Evolutionary conservation across 1,140 invertebrate species (phyloP), one percentile per base, ranked within the genome.

Genomic region (Portunus trituberculatus): DNA sequence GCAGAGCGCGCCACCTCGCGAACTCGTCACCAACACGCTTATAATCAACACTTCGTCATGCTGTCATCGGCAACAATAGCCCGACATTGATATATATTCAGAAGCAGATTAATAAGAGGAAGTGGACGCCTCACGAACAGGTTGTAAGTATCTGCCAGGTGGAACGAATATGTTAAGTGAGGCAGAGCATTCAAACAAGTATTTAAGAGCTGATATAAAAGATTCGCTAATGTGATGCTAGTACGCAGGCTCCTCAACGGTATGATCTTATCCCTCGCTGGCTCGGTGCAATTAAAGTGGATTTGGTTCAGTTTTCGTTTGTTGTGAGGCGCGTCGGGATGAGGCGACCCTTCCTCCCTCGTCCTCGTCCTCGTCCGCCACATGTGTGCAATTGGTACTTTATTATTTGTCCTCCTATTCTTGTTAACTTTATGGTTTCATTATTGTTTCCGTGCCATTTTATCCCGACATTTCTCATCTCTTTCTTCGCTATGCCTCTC

Each of bases 21-120:
- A 59, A 10, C 12, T 59, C 52, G 20, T 59, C 52, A n/a, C 25
- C 20, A 25, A n/a, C 20, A 76, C 67, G 67, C 20, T 76, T 76
- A 25, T 76, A 76, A 76, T 76, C 67, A 76, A n/a, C 67, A 76
- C 25, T 76, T 76, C 67, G 67, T 76, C 67, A 76, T n/a, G n/a
- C 67, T n/a, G 67, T 76, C 67, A 76, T 7, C 4, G 20, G 20
- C 20, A 76, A 76, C 67, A 76, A 76, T 76, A n/a, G 20, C 16
- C 1, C 25, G 7, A 76, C 67, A n/a, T 76, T 76, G 67, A 76
- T 76, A 76, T 76, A 76, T 76, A 76, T 76, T 76, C 20, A 7
- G 2, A 76, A n/a, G 67, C 67, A n/a, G 67, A 76, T 76, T 76
- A 76, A n/a, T 76, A 76, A n/a, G 20, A 76, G 67, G 67, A 76